Conservation (phyloP, 1,140 invertebrate genomes). For the Procambarus clarkii region DNA sequence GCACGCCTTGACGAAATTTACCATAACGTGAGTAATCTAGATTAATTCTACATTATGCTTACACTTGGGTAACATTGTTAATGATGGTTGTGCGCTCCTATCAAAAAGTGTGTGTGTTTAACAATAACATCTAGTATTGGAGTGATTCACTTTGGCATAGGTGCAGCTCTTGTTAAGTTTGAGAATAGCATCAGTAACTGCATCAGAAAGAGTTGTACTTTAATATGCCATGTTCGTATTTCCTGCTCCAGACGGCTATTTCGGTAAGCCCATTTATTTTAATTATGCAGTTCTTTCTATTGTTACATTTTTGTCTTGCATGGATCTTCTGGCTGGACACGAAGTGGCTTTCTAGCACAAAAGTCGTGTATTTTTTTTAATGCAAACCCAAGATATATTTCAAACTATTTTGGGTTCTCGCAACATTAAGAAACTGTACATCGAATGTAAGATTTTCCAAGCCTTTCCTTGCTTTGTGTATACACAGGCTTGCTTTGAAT, state of each 20-base stretch:
- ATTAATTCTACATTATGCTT: neutral
- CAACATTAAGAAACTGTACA: no score
- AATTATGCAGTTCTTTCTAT: neutral
- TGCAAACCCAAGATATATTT: no score
- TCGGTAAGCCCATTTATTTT: neutral
- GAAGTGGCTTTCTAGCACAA: no score
- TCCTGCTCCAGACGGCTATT: neutral
- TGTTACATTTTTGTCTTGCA: neutral
- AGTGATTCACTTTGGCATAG: neutral
- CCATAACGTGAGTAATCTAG: conserved; percentile 34
- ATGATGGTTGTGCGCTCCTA: neutral
- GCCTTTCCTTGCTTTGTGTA: neutral
- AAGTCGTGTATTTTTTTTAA: no score
- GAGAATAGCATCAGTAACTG: neutral
- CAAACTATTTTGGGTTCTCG: no score
- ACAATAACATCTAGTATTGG: neutral
- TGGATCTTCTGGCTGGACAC: neutral
- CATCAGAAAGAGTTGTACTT: neutral
- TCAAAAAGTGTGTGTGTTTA: neutral
- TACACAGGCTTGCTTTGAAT: neutral
- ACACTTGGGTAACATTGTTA: neutral
- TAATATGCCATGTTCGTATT: neutral
- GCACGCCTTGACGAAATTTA: conserved; percentile 74
- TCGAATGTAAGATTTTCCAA: neutral
- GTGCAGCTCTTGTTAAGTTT: neutral